Percentiles rank a stretch among this genome's conserved stretches.
These are phyloP conservation scores for Agonum fuliginosum DNA, from an alignment of 2,888 invertebrate genomes.

Conservation along the genomic window DNA sequence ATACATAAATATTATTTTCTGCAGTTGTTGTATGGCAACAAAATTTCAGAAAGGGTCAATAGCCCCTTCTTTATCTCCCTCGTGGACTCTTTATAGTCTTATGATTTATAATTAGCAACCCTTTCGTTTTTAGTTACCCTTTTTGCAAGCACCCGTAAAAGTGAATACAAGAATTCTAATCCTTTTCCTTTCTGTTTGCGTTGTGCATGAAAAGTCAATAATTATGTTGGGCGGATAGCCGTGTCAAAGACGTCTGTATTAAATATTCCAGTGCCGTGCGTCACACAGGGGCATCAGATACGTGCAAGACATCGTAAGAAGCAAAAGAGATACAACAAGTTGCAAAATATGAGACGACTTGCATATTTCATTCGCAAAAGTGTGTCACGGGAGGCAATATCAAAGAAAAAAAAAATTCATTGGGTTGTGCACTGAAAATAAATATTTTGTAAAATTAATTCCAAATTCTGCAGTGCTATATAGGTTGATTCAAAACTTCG, in stretches of 20 bases:
- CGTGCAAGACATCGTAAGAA: background rate
- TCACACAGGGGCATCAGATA: background rate
- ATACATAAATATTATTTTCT: too few relatives aligned
- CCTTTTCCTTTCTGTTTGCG: background rate
- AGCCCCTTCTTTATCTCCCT: too few relatives aligned
- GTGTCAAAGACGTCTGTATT: background rate
- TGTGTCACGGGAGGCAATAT: too few relatives aligned
- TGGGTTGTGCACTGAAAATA: background rate
- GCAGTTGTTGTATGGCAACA: too few relatives aligned
- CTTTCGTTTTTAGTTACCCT: too few relatives aligned
- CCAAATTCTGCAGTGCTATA: too few relatives aligned
- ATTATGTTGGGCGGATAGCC: background rate
- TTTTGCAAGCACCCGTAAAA: background rate
- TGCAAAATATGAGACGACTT: background rate
- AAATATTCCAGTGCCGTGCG: background rate
- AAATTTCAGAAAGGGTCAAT: too few relatives aligned
- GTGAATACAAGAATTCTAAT: background rate
- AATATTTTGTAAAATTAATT: background rate
- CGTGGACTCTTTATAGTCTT: too few relatives aligned
- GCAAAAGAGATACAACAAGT: background rate
- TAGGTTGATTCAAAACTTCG: background rate
- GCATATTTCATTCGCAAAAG: background rate
- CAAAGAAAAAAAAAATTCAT: too few relatives aligned
- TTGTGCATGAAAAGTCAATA: background rate
- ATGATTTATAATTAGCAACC: too few relatives aligned